phyloP scores from a whole-genome alignment of 2,888 invertebrate species.

The Cecidostiba fungosa region DNA sequence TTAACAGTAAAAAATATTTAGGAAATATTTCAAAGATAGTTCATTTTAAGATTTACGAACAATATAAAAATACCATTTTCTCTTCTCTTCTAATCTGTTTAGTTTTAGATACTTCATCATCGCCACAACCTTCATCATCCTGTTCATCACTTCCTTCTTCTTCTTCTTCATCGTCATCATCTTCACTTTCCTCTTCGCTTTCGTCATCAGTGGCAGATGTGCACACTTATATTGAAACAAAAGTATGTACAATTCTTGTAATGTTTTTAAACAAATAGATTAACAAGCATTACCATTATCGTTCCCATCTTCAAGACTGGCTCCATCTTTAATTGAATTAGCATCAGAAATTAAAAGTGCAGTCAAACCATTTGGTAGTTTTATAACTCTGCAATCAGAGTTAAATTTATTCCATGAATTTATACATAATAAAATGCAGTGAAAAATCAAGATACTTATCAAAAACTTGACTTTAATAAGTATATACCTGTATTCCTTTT shows the following conservation, averaged over 20 bases:
- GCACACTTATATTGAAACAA: conserved; percentile 5
- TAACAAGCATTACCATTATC: conserved; percentile 34
- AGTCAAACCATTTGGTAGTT: conserved; percentile 86
- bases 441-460: background rate
- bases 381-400: conserved; percentile 82
- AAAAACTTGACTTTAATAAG: conserved; percentile 34
- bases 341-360: conserved; percentile 88
- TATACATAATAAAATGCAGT: too few species aligned
- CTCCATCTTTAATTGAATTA: conserved; percentile 54
- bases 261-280: background rate
- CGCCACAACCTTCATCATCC: conserved; percentile 64
- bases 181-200: conserved; percentile 71
- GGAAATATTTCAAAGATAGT: background rate
- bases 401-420: background rate
- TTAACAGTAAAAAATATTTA: conserved; percentile 16
- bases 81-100: conserved; percentile 73
- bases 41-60: background rate
- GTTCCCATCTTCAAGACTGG: conserved; percentile 6
- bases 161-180: conserved; percentile 64
- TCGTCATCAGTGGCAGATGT: conserved; percentile 28
- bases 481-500: conserved; percentile 91
- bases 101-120: conserved; percentile 49
- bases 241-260: background rate
- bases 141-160: conserved; percentile 65
- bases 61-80: conserved; percentile 73